Percentiles rank a stretch among this genome's conserved stretches.
These are phyloP conservation scores for Sebastes dallii DNA, from an alignment of 2,797 vertebrate species.

Conservation along the genomic window DNA sequence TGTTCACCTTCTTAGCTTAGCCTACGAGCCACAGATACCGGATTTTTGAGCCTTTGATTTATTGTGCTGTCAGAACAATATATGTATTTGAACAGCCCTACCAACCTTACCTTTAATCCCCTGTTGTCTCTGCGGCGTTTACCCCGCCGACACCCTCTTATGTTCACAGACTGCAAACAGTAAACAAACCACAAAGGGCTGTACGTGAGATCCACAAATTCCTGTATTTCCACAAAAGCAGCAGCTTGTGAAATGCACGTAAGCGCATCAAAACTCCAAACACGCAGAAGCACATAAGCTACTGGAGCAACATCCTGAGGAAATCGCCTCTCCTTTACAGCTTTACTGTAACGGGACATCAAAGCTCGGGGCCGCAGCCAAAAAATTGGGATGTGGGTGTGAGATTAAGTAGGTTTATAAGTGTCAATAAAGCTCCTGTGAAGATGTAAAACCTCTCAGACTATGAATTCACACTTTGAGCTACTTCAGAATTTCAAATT, in stretches of 20 bases:
- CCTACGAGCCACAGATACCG: not conserved
- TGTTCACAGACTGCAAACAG: constrained; percentile 10
- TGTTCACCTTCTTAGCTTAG: not conserved
- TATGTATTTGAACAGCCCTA: too few relatives aligned
- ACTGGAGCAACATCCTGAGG: constrained; percentile 66
- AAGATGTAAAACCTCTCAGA: not conserved
- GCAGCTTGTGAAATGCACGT: constrained; percentile 16
- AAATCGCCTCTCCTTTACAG: constrained; percentile 59
- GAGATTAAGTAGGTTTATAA: not conserved
- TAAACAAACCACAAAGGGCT: constrained; percentile 15
- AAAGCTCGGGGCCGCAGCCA: constrained; percentile 50
- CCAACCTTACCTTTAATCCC: not conserved
- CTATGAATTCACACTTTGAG: not conserved
- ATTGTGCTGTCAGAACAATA: too few relatives aligned
- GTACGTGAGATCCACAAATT: not conserved
- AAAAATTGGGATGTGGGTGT: not conserved
- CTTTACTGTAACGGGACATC: constrained; percentile 47
- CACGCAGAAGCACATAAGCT: constrained; percentile 35
- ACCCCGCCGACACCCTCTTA: not conserved
- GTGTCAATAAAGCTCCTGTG: not conserved
- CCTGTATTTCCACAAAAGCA: constrained; percentile 16
- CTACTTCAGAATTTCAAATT: not conserved
- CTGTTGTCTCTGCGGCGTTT: not conserved
- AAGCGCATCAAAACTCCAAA: constrained; percentile 26
- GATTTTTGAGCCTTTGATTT: not conserved